Conservation (phyloP, 2,797 vertebrate genomes). For the Spea hammondii region DNA sequence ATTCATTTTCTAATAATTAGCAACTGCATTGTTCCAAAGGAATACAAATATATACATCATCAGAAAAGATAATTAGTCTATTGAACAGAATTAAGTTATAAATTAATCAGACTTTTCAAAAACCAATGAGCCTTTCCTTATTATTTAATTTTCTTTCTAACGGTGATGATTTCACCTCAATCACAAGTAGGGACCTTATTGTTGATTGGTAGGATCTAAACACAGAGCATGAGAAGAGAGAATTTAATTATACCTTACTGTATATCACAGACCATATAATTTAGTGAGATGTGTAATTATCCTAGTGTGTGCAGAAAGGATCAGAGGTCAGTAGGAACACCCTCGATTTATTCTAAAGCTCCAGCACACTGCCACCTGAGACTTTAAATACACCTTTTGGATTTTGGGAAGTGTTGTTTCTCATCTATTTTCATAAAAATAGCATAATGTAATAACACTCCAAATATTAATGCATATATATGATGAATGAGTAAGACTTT, state of each 20-base stretch:
- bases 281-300: constrained; percentile 43
- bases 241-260: constrained; percentile 47
- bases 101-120: constrained; percentile 64
- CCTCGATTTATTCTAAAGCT: constrained; percentile 21
- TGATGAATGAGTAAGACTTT: no score
- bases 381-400: constrained; percentile 4
- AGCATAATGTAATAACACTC: background rate
- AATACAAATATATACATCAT: background rate
- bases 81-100: background rate
- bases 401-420: background rate
- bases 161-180: constrained; percentile 18
- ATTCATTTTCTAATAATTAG: no score
- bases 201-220: constrained; percentile 24
- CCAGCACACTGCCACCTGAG: constrained; percentile 18
- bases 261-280: constrained; percentile 44
- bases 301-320: constrained; percentile 24
- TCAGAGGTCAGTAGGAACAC: constrained; percentile 14
- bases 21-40: background rate
- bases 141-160: constrained; percentile 68
- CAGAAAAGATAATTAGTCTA: background rate
- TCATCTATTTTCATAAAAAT: background rate
- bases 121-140: constrained; percentile 71
- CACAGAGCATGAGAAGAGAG: background rate
- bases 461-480: no score
- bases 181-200: constrained; percentile 10